Conservation (phyloP, 2,113 vertebrate genomes). For the Sinosuthora webbiana region DNA sequence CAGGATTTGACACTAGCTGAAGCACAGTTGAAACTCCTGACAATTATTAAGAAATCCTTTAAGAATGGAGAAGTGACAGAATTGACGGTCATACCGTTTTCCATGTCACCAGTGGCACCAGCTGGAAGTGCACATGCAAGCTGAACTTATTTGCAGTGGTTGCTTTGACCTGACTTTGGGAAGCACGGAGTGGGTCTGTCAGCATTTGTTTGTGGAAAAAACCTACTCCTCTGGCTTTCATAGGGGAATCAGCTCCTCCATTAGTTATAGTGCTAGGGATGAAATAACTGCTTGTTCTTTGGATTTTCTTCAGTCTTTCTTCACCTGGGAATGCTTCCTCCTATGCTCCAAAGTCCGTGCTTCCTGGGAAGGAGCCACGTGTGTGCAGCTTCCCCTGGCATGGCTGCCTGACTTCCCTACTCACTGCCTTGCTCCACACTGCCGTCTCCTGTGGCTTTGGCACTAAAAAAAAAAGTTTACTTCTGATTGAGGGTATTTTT, state of each 20-base stretch:
- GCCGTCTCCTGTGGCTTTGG: not conserved
- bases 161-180: not conserved
- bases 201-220: not conserved
- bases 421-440: not conserved
- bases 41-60: not conserved
- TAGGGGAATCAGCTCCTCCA: not conserved
- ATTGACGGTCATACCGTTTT: not conserved
- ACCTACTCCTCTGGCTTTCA: not conserved
- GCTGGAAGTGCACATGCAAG: not conserved
- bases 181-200: not conserved
- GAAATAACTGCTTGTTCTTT: not conserved
- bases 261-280: rapidly evolving
- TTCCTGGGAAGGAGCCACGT: rapidly evolving
- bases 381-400: not conserved
- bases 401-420: not conserved
- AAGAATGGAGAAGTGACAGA: not conserved
- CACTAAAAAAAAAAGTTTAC: slow-evolving; percentile 72
- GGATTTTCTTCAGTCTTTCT: not conserved
- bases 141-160: not conserved
- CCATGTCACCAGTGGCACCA: not conserved
- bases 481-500: slow-evolving; percentile 72
- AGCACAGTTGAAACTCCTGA: not conserved
- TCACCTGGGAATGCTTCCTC: not conserved
- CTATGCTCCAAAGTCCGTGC: not conserved
- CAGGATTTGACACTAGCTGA: not conserved